Base-by-base conservation (phyloP, 2,888 invertebrate species). In the Cerastoderma edule region DNA sequence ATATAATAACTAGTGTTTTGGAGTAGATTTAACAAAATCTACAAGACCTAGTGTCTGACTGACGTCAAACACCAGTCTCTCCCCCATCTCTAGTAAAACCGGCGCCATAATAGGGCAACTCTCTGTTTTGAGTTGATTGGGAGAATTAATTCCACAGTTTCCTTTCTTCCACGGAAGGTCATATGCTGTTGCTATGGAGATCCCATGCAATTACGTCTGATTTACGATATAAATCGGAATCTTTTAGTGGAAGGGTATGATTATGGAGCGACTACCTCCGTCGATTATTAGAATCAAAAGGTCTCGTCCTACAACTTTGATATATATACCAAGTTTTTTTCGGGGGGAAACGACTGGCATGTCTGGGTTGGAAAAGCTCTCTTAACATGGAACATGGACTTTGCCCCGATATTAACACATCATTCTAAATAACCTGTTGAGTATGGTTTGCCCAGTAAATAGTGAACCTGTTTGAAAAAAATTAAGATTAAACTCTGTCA, bases 1-100 rank as follows among this genome's bases (percentile, higher is more conserved):
- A 39, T 68, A 33, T 68, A 68, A 68, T 68, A 68, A 68, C 46
- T 48, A 56, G 46, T 57, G 27, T 50, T 67, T 67, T 56, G 54
- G 54, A 68, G 27, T 44, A 60, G 19, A 53, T 53, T 35, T 48
- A 8, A 19, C 32, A 22, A 68, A 48, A 48, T 60, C 60, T 68
- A 54, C 68, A 60, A 68, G 60, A 60, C 46, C 27, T 28, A 1
- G 39, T 68, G 68, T 48, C 48, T 68, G 35, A 16, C 28, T 48
- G 46, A 60, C 48, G 68, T 60, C 68, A 68, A 53, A 53, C n/a
- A 53, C 3, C 24, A 53, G 22, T 8, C 10, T 39, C 8, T 10
- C 10, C 10, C 10, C 39, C 16, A 39, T 10, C 8, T 16, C 39
- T 16, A 39, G 39, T 8, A 39, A 13, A 19, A 50, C 19, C 10